These are phyloP conservation scores for Phrynocephalus versicolor DNA, from an alignment of 2,113 vertebrate genomes.

Conservation along the genomic window DNA sequence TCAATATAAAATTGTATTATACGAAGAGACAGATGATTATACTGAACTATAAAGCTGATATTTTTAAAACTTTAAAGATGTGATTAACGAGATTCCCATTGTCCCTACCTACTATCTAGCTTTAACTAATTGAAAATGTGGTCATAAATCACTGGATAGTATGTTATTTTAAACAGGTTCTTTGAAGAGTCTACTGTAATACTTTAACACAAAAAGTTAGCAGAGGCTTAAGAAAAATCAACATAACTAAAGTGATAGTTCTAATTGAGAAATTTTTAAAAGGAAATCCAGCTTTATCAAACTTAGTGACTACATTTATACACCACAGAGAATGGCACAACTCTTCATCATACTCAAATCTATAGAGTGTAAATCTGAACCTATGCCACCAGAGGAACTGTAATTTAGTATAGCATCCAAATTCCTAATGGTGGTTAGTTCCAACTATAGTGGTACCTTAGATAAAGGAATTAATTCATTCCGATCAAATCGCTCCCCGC, in stretches of 20 bases:
- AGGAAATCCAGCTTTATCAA: background rate
- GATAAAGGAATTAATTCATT: too few species aligned
- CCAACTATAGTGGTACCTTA: background rate
- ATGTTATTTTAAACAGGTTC: background rate
- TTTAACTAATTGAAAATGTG: background rate
- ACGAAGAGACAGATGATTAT: background rate
- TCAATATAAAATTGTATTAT: background rate
- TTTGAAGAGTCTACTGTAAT: background rate
- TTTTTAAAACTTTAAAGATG: background rate
- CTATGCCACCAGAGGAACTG: background rate
- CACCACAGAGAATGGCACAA: background rate
- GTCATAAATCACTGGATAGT: background rate
- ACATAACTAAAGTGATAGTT: background rate
- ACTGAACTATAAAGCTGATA: background rate
- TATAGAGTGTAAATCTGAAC: background rate
- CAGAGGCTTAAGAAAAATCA: background rate
- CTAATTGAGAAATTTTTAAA: background rate
- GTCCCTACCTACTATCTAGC: too few species aligned
- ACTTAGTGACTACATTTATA: background rate
- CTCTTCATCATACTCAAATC: background rate
- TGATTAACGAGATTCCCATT: too few species aligned
- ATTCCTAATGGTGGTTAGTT: background rate
- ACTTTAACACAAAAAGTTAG: background rate
- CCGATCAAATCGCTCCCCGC: too few species aligned
- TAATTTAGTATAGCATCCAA: background rate